These are phyloP conservation scores for Echiichthys vipera DNA, from an alignment of 2,797 vertebrate species.

Conservation along the genomic window DNA sequence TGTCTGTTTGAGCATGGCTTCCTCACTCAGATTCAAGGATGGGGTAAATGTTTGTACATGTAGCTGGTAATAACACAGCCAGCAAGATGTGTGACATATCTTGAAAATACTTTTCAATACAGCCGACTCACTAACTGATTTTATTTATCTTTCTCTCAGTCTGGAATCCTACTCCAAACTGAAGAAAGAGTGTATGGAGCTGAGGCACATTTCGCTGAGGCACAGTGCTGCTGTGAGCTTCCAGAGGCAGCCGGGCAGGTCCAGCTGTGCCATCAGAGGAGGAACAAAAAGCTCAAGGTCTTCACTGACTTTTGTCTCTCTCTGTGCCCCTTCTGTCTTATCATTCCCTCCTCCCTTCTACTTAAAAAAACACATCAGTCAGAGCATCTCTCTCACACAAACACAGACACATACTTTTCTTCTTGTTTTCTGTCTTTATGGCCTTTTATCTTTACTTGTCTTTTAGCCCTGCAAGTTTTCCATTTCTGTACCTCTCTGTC, in stretches of 20 bases:
- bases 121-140: slow-evolving; percentile 36
- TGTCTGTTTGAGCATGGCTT: not conserved
- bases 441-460: slow-evolving; percentile 37
- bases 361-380: no score
- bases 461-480: slow-evolving; percentile 28
- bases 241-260: slow-evolving; percentile 84
- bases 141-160: not conserved
- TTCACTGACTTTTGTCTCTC: slow-evolving; percentile 47
- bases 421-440: slow-evolving; percentile 47
- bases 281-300: slow-evolving; percentile 91
- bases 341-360: slow-evolving; percentile 21
- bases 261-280: slow-evolving; percentile 84
- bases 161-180: slow-evolving; percentile 66
- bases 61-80: not conserved
- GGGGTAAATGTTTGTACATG: not conserved
- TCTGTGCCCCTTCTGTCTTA: slow-evolving; percentile 35
- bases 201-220: slow-evolving; percentile 84
- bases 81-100: slow-evolving; percentile 19
- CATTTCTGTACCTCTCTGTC: slow-evolving; percentile 15
- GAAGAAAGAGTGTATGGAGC: slow-evolving; percentile 85
- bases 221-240: slow-evolving; percentile 7
- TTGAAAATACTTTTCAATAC: slow-evolving; percentile 69
- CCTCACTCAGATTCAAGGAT: not conserved
- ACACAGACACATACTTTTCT: slow-evolving; percentile 3
- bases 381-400: slow-evolving; percentile 31